These are phyloP conservation scores for Mormyrus hasselquistii DNA, from an alignment of 2,797 vertebrate species.

Conservation along the genomic window DNA sequence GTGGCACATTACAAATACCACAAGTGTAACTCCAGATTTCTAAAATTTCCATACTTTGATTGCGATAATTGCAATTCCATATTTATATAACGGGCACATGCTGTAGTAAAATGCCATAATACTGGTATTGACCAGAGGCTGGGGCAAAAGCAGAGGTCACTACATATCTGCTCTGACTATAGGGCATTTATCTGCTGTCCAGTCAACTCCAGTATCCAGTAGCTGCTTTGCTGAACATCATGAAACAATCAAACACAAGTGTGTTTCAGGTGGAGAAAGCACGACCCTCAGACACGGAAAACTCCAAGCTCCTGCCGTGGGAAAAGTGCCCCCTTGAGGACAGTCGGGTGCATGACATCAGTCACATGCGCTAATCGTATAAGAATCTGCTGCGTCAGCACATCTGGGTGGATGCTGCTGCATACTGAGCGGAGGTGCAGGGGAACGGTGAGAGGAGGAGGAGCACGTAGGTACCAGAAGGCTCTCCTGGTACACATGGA, in stretches of 20 bases:
- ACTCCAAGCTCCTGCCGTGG: background rate
- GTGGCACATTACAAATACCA: background rate
- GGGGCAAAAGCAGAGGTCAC: background rate
- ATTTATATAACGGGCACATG: background rate
- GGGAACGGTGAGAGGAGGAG: constrained; percentile 17
- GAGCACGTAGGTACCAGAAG: constrained; percentile 56
- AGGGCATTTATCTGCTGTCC: background rate
- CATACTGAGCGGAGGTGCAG: background rate
- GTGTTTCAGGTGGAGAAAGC: background rate
- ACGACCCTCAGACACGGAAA: background rate
- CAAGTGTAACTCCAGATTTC: background rate
- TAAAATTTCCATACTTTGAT: background rate
- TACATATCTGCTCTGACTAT: background rate
- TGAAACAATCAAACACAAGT: background rate
- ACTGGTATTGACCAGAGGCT: background rate
- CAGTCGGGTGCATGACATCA: background rate
- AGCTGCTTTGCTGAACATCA: background rate
- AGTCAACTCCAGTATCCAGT: background rate
- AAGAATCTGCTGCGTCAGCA: background rate
- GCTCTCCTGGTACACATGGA: constrained; percentile 52
- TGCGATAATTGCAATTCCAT: background rate
- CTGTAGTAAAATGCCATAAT: background rate
- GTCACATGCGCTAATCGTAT: background rate
- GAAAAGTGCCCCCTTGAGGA: background rate
- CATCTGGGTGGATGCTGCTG: background rate